A percentile compares a stretch with the other conserved stretches of the same genome.
These are phyloP conservation scores for Icerya purchasi DNA, from an alignment of 2,888 invertebrate species.

Conservation along the genomic window DNA sequence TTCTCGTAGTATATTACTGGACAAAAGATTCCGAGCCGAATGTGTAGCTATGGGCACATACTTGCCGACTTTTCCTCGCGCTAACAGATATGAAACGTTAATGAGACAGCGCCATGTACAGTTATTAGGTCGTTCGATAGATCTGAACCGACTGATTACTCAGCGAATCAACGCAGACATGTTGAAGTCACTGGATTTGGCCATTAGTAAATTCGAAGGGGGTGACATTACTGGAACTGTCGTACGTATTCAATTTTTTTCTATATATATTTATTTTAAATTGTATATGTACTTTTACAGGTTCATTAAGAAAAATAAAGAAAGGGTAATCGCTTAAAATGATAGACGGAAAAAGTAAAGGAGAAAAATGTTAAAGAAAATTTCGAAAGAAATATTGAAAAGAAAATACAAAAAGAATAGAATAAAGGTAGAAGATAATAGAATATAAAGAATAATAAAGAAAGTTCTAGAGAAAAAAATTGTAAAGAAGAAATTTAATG, in stretches of 20 bases:
- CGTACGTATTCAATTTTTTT: constrained; percentile 31
- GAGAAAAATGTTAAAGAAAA: too few relatives aligned
- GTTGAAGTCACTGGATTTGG: constrained; percentile 83
- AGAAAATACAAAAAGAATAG: too few relatives aligned
- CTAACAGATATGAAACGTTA: constrained; percentile 85
- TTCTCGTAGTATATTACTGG: constrained; percentile 60
- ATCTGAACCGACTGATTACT: constrained; percentile 75
- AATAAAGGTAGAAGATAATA: too few relatives aligned
- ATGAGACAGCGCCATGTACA: constrained; percentile 89
- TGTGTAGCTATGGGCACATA: constrained; percentile 76
- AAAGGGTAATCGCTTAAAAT: too few relatives aligned
- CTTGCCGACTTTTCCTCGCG: constrained; percentile 59
- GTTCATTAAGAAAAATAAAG: too few relatives aligned
- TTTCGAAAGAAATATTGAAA: too few relatives aligned
- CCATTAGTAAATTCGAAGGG: constrained; percentile 89
- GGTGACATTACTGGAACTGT: constrained; percentile 91
- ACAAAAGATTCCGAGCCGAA: constrained; percentile 91
- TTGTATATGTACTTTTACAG: too few relatives aligned
- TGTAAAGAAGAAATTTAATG: too few relatives aligned
- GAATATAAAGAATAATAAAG: too few relatives aligned
- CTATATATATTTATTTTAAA: too few relatives aligned
- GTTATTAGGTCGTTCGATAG: constrained; percentile 81
- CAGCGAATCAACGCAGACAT: constrained; percentile 91
- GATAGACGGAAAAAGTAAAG: too few relatives aligned
- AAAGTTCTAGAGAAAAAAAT: too few relatives aligned